phyloP scores from a whole-genome alignment of 2,797 vertebrate genomes.

The Dryobates pubescens region DNA sequence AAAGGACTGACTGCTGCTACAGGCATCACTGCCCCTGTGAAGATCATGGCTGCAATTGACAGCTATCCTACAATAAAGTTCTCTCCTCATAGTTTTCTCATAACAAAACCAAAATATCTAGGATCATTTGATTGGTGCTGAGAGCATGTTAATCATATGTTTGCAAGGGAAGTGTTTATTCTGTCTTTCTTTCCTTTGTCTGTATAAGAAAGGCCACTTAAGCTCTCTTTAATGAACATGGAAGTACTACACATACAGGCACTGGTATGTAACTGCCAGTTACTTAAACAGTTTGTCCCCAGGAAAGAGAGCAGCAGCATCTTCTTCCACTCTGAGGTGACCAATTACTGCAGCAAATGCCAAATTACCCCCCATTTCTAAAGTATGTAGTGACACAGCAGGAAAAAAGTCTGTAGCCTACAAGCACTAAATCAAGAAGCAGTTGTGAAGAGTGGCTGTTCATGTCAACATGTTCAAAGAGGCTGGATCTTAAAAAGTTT shows the following conservation, averaged over 20 bases:
- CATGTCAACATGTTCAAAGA: background rate
- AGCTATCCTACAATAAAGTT: background rate
- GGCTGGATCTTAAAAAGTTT: background rate
- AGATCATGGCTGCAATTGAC: background rate
- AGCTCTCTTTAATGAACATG: background rate
- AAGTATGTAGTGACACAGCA: background rate
- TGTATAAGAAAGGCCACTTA: background rate
- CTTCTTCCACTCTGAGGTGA: background rate
- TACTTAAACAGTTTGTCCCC: background rate
- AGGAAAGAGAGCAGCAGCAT: background rate
- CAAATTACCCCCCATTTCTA: background rate
- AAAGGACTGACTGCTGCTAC: background rate
- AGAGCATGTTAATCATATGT: background rate
- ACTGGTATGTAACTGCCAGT: background rate
- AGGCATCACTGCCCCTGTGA: background rate
- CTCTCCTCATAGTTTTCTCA: background rate
- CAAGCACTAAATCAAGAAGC: background rate
- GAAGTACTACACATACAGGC: background rate
- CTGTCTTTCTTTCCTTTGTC: background rate
- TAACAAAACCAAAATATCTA: background rate
- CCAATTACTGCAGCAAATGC: background rate
- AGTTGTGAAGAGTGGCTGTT: background rate
- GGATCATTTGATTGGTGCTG: background rate
- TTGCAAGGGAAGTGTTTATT: background rate
- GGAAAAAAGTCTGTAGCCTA: no score